Conservation (phyloP, 2,797 vertebrate species). For the Siniperca scherzeri region DNA sequence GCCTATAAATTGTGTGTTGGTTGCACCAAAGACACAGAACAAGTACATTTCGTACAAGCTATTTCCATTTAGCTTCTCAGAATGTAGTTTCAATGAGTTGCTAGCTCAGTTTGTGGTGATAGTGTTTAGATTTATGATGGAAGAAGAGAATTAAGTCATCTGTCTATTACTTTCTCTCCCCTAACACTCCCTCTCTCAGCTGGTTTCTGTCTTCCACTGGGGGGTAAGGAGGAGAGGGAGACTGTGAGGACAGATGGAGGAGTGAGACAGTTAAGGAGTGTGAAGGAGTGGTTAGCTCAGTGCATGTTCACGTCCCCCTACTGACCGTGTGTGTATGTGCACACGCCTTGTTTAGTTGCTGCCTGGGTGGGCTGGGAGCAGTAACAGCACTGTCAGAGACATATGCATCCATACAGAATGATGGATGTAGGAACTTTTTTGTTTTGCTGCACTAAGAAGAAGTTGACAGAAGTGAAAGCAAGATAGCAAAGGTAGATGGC, state of each 20-base stretch:
- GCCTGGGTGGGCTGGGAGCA: constrained; percentile 61
- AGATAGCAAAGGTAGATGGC: background rate
- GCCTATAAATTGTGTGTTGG: background rate
- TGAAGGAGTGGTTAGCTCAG: constrained; percentile 20
- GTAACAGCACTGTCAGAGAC: constrained; percentile 49
- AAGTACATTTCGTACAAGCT: constrained; percentile 3
- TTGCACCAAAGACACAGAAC: constrained; percentile 14
- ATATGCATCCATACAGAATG: constrained; percentile 24
- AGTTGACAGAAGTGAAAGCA: constrained; percentile 8
- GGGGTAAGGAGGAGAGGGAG: constrained; percentile 8
- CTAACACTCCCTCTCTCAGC: constrained; percentile 22
- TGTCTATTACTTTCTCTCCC: constrained; percentile 10
- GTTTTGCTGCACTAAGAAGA: background rate
- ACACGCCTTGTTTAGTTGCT: constrained; percentile 47
- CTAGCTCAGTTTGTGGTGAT: constrained; percentile 29
- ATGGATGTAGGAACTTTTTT: background rate
- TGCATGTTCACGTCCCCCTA: constrained; percentile 18
- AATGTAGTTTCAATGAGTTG: constrained; percentile 29
- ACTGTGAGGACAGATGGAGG: constrained; percentile 19
- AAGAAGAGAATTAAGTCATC: constrained; percentile 33
- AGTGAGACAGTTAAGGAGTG: constrained; percentile 22
- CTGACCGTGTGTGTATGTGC: constrained; percentile 24
- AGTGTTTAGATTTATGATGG: constrained; percentile 28
- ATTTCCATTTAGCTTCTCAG: constrained; percentile 21
- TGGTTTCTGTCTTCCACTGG: constrained; percentile 43